Evolutionary conservation across 2,113 vertebrate genomes (phyloP).

Genomic region (Onychostruthus taczanowskii): DNA sequence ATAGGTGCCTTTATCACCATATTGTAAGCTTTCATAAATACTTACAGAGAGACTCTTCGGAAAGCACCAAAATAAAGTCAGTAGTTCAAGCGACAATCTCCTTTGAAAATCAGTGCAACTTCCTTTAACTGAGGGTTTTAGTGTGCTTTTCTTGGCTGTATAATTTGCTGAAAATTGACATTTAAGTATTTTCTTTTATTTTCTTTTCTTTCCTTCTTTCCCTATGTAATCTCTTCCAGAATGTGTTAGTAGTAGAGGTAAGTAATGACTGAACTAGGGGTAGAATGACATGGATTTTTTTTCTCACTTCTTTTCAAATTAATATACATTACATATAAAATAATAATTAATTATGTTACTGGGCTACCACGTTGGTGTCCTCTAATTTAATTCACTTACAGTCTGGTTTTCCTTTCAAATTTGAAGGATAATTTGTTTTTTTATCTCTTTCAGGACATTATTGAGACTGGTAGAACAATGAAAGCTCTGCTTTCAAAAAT

Average conservation of each 20-base stretch:
- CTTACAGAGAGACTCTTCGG: neutral
- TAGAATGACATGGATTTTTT: neutral
- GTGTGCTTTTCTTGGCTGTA: neutral
- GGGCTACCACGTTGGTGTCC: neutral
- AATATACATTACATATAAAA: neutral
- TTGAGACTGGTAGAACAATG: conserved; percentile 83
- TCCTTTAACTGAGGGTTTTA: neutral
- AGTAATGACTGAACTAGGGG: conserved; percentile 1
- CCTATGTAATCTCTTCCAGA: conserved; percentile 59
- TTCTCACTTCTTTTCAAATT: neutral
- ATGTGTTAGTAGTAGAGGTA: conserved; percentile 88
- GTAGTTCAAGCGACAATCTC: neutral
- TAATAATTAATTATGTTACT: neutral
- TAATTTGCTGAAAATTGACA: neutral
- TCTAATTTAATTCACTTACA: neutral
- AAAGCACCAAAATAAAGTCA: neutral
- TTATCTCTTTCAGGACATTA: conserved; percentile 77
- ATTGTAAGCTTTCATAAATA: neutral
- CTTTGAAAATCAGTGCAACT: neutral
- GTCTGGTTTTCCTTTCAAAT: neutral
- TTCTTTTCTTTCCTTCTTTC: neutral
- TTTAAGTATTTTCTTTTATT: neutral
- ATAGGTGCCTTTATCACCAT: neutral
- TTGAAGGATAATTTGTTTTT: neutral
- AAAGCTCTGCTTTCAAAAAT: conserved; percentile 78